A percentile compares a stretch with the other conserved stretches of the same genome.
Conservation (phyloP, 1,140 invertebrate genomes). For the Cydia amplana region DNA sequence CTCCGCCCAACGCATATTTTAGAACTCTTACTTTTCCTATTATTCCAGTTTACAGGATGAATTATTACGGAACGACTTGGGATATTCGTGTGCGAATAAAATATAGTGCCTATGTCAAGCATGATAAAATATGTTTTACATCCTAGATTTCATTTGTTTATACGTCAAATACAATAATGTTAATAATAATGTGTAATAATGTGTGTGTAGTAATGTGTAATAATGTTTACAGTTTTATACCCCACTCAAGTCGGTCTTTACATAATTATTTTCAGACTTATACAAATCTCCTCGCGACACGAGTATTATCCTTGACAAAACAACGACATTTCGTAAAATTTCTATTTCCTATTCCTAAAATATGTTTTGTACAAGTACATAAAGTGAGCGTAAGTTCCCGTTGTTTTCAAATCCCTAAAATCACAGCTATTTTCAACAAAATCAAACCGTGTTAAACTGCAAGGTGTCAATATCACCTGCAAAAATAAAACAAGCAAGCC, state of each 20-base stretch:
- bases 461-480: not conserved
- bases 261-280: no score
- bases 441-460: slow-evolving; percentile 5
- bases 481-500: slow-evolving; percentile 25
- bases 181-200: no score
- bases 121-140: no score
- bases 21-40: slow-evolving; percentile 29
- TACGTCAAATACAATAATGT: no score
- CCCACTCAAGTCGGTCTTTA: no score
- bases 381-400: not conserved
- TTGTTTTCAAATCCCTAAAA: not conserved
- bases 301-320: no score
- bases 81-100: slow-evolving; percentile 20
- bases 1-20: slow-evolving; percentile 27
- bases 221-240: no score
- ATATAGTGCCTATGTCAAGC: not conserved
- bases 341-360: no score
- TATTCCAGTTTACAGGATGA: slow-evolving; percentile 19
- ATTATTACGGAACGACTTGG: slow-evolving; percentile 15
- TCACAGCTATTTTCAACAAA: not conserved
- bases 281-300: no score
- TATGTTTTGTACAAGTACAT: not conserved
- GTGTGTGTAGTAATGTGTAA: no score
- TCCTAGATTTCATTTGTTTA: no score
- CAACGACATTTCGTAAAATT: no score